Base-by-base conservation (phyloP, 2,797 vertebrate species). In the Eidolon dupreanum region DNA sequence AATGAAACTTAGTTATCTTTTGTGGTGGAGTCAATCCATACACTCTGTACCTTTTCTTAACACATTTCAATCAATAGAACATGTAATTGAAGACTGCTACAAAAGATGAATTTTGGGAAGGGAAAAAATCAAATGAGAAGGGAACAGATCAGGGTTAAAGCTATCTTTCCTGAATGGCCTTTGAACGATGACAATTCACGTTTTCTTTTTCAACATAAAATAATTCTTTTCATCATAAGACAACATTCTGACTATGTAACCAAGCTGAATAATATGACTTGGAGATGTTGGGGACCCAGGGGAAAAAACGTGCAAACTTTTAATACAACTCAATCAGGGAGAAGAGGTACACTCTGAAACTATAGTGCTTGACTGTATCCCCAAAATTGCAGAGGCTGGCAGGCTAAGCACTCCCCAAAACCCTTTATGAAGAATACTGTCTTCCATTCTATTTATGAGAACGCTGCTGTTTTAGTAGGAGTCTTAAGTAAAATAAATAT, bases 141-240 rank as follows among this genome's bases (percentile, higher is more conserved):
- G 33, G 17, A 88, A 51, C 3, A 88, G 2, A 57, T 36, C 38
- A 82, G 5, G 1, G 36, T 83, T 31, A 73, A 24, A 38, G 1
- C 16, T 19, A 17, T 33, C 89, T 93, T 94, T 86, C 31, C 71
- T 82, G 68, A 90, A 10, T 78, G n/a, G 28, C 7, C 8, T 79
- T n/a, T 81, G 71, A 89, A 3, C 4, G 81, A 17, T 46, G 31
- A 28, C 43, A 97, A 86, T 77, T 77, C 92, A 66, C 3, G 63
- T 90, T 90, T 93, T 88, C 2, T 84, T 55, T 75, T n/a, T 85
- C 41, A 75, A 70, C 4, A 33, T 55, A 57, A 90, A 33, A 68
- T 9, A 68, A 65, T 51, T 84, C 1, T 53, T 78, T 81, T 71
- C 24, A 57, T 90, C 26, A 49, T 71, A 55, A 85, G 24, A 66